These are phyloP conservation scores for Eulemur rubriventer DNA, from an alignment of 2,797 vertebrate species.

Conservation along the genomic window DNA sequence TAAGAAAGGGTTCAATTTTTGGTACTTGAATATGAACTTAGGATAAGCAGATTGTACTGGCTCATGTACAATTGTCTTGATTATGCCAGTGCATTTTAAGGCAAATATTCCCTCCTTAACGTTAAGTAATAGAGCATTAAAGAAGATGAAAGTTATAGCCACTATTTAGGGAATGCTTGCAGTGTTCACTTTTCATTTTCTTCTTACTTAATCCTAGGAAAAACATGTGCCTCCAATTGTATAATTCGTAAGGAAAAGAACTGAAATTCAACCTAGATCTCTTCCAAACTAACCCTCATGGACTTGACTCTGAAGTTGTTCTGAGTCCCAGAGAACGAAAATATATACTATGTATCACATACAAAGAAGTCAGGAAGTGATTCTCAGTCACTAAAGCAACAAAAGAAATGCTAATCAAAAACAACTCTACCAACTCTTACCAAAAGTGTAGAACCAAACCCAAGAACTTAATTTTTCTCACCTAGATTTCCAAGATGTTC, in stretches of 20 bases:
- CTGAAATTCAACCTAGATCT: neutral
- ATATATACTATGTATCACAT: neutral
- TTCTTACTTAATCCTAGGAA: constrained; percentile 2
- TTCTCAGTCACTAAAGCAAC: neutral
- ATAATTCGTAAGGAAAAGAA: neutral
- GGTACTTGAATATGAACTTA: neutral
- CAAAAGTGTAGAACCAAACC: neutral
- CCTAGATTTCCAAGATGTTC: neutral
- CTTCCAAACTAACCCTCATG: neutral
- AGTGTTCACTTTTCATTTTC: neutral
- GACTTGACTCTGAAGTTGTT: neutral
- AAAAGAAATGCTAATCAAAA: neutral
- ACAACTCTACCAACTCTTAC: neutral
- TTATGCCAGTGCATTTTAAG: neutral
- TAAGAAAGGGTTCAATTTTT: neutral
- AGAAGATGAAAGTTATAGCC: constrained; percentile 23
- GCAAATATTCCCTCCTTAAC: neutral
- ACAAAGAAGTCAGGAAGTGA: neutral
- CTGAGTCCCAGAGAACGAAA: neutral
- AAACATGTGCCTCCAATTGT: neutral
- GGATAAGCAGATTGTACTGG: neutral
- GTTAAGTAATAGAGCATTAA: neutral
- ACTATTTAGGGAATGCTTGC: neutral
- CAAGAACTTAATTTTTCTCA: neutral
- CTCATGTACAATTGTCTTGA: neutral